Conservation (phyloP, 1,140 invertebrate genomes). For the Chironomus striatipennis region DNA sequence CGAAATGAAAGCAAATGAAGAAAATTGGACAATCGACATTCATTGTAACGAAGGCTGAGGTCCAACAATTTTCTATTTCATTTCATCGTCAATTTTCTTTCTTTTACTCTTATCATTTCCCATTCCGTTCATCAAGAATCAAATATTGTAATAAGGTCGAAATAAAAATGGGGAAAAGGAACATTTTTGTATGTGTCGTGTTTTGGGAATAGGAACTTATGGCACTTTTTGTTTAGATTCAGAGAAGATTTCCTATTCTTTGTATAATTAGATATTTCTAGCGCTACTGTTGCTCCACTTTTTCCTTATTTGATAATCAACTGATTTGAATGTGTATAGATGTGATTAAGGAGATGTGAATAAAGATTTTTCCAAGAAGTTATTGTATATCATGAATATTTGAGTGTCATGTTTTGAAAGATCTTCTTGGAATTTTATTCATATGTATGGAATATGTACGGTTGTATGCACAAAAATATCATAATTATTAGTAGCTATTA, state of each 20-base stretch:
- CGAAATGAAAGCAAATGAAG: not conserved
- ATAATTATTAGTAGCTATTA: too few species aligned
- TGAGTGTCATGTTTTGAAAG: not conserved
- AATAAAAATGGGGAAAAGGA: not conserved
- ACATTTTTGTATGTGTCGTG: not conserved
- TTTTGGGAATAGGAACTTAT: not conserved
- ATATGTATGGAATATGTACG: too few species aligned
- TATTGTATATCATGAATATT: not conserved
- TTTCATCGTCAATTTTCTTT: not conserved
- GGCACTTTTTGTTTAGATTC: not conserved
- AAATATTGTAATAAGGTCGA: conserved; percentile 2
- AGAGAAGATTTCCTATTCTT: not conserved
- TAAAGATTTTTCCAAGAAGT: too few species aligned
- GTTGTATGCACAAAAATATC: too few species aligned
- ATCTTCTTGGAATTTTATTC: too few species aligned
- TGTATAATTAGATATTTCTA: too few species aligned
- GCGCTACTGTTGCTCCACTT: too few species aligned
- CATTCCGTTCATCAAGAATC: not conserved
- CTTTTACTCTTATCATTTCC: not conserved
- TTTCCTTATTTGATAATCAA: too few species aligned
- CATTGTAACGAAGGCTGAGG: not conserved
- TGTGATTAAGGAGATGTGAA: too few species aligned
- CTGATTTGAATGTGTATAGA: too few species aligned
- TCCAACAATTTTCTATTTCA: not conserved
- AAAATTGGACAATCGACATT: not conserved